Conservation (phyloP, 2,888 invertebrate species). For the Protophormia terraenovae region DNA sequence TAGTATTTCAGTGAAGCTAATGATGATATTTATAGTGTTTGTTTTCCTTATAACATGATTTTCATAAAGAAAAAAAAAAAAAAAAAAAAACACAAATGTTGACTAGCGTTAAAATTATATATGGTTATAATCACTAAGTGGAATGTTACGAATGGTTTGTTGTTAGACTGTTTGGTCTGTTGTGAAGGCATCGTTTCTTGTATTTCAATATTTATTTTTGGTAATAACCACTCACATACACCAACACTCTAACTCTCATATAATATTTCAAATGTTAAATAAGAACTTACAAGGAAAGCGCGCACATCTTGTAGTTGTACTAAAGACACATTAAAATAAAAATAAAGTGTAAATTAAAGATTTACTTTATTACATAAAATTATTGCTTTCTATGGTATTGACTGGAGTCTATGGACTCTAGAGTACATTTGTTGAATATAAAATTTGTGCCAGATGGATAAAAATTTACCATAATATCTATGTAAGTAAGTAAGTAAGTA, state of each 20-base stretch:
- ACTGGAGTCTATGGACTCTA: not conserved
- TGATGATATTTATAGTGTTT: slow-evolving; percentile 33
- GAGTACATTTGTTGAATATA: not conserved
- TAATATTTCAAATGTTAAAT: not conserved
- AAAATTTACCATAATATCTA: not conserved
- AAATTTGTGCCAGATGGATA: slow-evolving; percentile 29
- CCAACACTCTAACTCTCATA: not conserved
- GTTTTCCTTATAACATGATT: slow-evolving; percentile 30
- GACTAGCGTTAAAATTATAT: slow-evolving; percentile 27
- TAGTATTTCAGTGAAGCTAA: not conserved
- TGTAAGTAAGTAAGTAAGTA: not conserved
- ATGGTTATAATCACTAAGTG: not conserved
- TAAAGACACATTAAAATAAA: slow-evolving; percentile 17
- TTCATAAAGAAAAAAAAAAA: slow-evolving; percentile 1
- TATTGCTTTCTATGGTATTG: slow-evolving; percentile 28
- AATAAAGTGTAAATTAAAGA: slow-evolving; percentile 52
- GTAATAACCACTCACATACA: not conserved
- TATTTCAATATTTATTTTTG: not conserved
- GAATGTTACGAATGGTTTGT: not conserved
- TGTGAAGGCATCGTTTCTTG: not conserved
- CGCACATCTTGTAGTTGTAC: slow-evolving; percentile 5
- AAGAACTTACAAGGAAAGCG: not conserved
- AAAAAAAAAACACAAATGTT: not conserved
- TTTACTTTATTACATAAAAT: slow-evolving; percentile 45
- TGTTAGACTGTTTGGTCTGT: not conserved